Percentiles rank a stretch among this genome's conserved stretches.
phyloP scores from a whole-genome alignment of 2,797 vertebrate species.

The Alca torda region DNA sequence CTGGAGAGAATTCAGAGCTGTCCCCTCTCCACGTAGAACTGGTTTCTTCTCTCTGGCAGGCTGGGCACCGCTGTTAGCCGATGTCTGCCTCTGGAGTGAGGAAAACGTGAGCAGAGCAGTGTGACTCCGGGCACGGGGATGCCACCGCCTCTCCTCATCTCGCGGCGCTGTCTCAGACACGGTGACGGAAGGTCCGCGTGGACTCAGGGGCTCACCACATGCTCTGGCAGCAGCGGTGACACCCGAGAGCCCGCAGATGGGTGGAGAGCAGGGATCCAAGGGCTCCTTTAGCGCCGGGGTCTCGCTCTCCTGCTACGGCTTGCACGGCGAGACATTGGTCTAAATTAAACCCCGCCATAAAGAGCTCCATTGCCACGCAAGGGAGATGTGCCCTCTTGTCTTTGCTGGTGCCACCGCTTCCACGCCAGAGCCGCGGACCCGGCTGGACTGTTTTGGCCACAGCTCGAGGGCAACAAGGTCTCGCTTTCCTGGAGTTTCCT shows the following conservation, averaged over 20 bases:
- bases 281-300: background rate
- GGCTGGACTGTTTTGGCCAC: rapidly evolving
- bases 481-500: background rate
- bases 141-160: background rate
- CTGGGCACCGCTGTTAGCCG: background rate
- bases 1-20: background rate
- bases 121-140: too few relatives aligned
- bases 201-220: background rate
- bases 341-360: background rate
- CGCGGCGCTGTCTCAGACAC: too few relatives aligned
- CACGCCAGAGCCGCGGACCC: rapidly evolving
- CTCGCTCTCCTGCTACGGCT: background rate
- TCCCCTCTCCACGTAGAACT: background rate
- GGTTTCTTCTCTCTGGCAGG: rapidly evolving
- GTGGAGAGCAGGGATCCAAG: background rate
- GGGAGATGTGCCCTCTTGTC: background rate
- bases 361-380: background rate
- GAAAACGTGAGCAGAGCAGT: background rate
- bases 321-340: rapidly evolving
- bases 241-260: background rate
- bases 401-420: background rate
- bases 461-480: background rate
- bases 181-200: rapidly evolving
- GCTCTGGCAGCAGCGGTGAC: background rate
- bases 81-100: background rate